Base-by-base conservation (phyloP, 2,113 vertebrate genomes). In the Epinephelus fuscoguttatus region DNA sequence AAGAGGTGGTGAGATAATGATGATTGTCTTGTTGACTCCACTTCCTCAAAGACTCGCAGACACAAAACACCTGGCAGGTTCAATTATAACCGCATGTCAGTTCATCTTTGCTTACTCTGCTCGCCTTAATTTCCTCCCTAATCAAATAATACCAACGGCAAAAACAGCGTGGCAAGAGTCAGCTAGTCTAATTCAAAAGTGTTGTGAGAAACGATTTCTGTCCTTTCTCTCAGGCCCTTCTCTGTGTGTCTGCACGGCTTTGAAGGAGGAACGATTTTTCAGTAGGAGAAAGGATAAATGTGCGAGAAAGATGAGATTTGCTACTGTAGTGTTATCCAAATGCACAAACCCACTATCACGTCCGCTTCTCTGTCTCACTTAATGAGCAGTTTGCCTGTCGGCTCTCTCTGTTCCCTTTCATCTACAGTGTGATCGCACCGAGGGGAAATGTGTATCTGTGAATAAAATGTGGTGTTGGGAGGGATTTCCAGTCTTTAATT, bases 361-460 rank as follows among this genome's bases (percentile, higher is more conserved):
- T 78, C 77, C 56, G 67, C 66, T 75, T 84, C 62, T 55, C 81
- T 66, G 72, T 70, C 49, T 74, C 4, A 15, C 27, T 74, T 89
- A 90, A 92, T 93, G 86, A 89, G 88, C 66, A 1, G 45, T 78
- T 83, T 15, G 72, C 80, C 75, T 84, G 80, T 87, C 88, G 82
- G 75, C 61, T 70, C 45, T 55, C 74, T 67, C 37, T 50, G 27
- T 25, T 70, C 67, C 17, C 75, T 82, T 83, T 91, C 62, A 87
- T 90, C 84, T 81, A 10, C 70, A 21, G 25, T 45, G 47, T 60
- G 74, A 80, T 78, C n/a, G 4, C 79, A 52, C 82, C 56, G 2
- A 13, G 0, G 70, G 78, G 82, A 87, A 75, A 63, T 56, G 76
- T 61, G 50, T 55, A 76, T 79, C 56, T 33, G 42, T 63, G 66